phyloP scores from a whole-genome alignment of 2,888 invertebrate species.

The Scaptomyza cyrtandrae region DNA sequence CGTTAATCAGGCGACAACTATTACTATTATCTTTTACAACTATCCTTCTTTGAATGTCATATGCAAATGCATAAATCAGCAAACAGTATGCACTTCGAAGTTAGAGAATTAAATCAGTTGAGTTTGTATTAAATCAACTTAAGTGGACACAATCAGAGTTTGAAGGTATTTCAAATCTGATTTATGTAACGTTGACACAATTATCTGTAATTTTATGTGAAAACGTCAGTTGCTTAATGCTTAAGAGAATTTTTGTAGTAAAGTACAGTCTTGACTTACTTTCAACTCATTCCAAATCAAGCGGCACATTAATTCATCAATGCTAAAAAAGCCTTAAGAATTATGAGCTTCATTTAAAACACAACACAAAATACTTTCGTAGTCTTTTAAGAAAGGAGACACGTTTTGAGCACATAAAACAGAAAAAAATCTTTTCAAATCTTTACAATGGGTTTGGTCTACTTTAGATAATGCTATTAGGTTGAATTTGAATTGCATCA shows the following conservation, averaged over 20 bases:
- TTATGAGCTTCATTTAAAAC: neutral
- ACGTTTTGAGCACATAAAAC: no score
- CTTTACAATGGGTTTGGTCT: constrained; percentile 1
- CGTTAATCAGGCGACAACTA: neutral
- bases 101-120: neutral
- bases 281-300: no score
- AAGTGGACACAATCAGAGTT: neutral
- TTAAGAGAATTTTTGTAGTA: no score
- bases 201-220: neutral
- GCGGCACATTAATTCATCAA: no score
- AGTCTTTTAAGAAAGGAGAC: neutral
- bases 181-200: neutral
- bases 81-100: neutral
- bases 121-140: neutral
- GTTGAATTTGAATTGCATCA: constrained; percentile 8
- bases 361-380: neutral
- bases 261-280: no score
- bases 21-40: neutral
- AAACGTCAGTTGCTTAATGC: no score
- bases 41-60: neutral
- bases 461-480: neutral
- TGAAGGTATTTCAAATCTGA: neutral
- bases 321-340: neutral
- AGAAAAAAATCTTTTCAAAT: constrained; percentile 13
- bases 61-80: neutral